Base-by-base conservation (phyloP, 2,797 vertebrate genomes). In the Mus minutoides region DNA sequence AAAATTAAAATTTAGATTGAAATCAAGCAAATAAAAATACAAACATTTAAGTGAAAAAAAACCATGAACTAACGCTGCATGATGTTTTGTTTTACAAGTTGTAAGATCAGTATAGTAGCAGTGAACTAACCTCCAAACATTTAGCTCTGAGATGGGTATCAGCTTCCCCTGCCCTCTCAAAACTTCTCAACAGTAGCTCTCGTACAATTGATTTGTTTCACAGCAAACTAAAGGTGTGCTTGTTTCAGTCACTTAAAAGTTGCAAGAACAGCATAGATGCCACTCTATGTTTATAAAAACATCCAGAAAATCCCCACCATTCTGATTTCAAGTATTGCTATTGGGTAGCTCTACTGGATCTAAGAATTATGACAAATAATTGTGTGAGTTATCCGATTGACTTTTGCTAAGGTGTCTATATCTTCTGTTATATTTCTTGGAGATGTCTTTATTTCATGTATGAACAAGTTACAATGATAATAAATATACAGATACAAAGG, bases 61-160 rank as follows among this genome's bases (percentile, higher is more conserved):
- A 60, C n/a, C 29, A 79, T 17, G 46, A 31, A 79, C 34, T 93
- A 31, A 79, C 34, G 92, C 69, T 3, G 29, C 12, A 2, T 49
- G 77, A 60, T 31, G 11, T 77, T 93, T 84, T 11, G 10, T 6
- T 80, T 96, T 91, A 49, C n/a, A 60, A 60, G 2, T 80, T 91
- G 37, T 56, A 52, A 71, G 73, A 64, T 64, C 24, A 93, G 77
- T 77, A 40, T 1, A n/a, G 76, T 75, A 84, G 88, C 64, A 6
- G 77, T 78, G 97, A 40, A 49, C 92, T 93, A 92, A 95, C 73
- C 79, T 95, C 92, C 31, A 83, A 89, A 94, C 89, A 49, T 84
- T 96, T 93, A 1, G 58, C 88, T 96, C 96, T 60, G 56, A 93
- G 75, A 62, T 96, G 49, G 84, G 75, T 85, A 85, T 92, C 89